These are phyloP conservation scores for Arrhopalites spinosus DNA, from an alignment of 2,888 invertebrate species.

Conservation along the genomic window DNA sequence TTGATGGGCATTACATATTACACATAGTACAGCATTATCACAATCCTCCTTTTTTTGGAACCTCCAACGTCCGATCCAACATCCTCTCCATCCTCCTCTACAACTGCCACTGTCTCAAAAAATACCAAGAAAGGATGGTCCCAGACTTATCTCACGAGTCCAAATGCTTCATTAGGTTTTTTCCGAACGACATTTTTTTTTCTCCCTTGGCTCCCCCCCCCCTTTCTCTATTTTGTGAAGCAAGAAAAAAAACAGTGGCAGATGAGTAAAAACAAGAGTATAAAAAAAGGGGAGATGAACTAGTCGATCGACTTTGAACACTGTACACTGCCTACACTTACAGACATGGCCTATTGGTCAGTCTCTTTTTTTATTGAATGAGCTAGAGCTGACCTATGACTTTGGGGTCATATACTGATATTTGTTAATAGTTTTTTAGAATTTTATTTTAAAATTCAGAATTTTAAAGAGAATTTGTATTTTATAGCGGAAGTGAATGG, in stretches of 20 bases:
- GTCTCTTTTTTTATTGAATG: too few species aligned
- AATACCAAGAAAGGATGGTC: too few species aligned
- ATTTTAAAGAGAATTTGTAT: too few species aligned
- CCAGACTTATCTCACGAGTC: slow-evolving; percentile 44
- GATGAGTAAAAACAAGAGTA: slow-evolving; percentile 10
- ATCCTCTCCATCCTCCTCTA: too few species aligned
- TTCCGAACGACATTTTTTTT: slow-evolving; percentile 23
- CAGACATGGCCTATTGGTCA: too few species aligned
- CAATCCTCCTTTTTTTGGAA: slow-evolving; percentile 11
- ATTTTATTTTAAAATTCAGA: background rate
- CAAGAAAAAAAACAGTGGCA: background rate
- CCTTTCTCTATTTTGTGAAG: background rate
- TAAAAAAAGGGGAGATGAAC: slow-evolving; percentile 10
- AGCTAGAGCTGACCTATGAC: too few species aligned
- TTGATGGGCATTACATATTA: slow-evolving; percentile 15
- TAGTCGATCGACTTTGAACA: too few species aligned
- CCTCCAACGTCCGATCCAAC: too few species aligned
- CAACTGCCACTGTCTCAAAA: too few species aligned
- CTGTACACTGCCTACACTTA: background rate
- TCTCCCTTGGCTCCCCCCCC: background rate
- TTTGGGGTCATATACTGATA: too few species aligned
- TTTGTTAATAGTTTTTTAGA: background rate
- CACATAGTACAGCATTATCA: slow-evolving; percentile 14
- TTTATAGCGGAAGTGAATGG: too few species aligned
- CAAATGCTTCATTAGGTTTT: slow-evolving; percentile 49